phyloP scores from a whole-genome alignment of 2,888 invertebrate genomes.

The Odontocerum albicorne region DNA sequence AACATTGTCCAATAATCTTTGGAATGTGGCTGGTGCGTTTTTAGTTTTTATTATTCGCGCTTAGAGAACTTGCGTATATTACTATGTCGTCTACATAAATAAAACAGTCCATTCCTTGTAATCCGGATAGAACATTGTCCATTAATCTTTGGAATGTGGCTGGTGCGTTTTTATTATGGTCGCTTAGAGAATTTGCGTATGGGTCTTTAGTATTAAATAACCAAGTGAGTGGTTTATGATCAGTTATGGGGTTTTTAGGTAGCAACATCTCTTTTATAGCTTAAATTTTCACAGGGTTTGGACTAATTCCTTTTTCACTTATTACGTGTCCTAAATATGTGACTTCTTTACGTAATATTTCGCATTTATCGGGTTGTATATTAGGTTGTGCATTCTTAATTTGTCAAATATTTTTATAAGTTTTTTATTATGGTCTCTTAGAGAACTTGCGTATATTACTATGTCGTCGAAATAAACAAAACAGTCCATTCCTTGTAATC shows the following conservation, averaged over 20 bases:
- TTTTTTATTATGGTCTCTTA: slow-evolving; percentile 33
- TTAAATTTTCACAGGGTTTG: slow-evolving; percentile 35
- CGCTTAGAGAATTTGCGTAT: slow-evolving; percentile 9
- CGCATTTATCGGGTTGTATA: slow-evolving; percentile 38
- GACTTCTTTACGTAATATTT: slow-evolving; percentile 39
- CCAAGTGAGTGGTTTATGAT: slow-evolving; percentile 39
- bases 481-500: slow-evolving; percentile 41
- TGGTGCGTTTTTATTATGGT: not conserved
- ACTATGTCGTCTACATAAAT: too few species aligned
- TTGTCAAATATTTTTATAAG: slow-evolving; percentile 28
- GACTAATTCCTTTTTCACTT: slow-evolving; percentile 36
- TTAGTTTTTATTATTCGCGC: too few species aligned
- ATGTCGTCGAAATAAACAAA: slow-evolving; percentile 43
- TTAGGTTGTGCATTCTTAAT: slow-evolving; percentile 32
- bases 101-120: too few species aligned
- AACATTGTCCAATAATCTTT: too few species aligned
- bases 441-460: slow-evolving; percentile 38
- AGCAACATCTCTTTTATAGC: slow-evolving; percentile 34
- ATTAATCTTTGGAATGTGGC: too few species aligned
- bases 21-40: too few species aligned
- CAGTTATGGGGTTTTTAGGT: slow-evolving; percentile 33
- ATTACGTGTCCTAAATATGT: slow-evolving; percentile 41
- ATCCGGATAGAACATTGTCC: too few species aligned
- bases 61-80: too few species aligned
- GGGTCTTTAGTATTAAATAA: slow-evolving; percentile 24